phyloP scores from a whole-genome alignment of 2,888 invertebrate species.

The Charanyca ferruginea region DNA sequence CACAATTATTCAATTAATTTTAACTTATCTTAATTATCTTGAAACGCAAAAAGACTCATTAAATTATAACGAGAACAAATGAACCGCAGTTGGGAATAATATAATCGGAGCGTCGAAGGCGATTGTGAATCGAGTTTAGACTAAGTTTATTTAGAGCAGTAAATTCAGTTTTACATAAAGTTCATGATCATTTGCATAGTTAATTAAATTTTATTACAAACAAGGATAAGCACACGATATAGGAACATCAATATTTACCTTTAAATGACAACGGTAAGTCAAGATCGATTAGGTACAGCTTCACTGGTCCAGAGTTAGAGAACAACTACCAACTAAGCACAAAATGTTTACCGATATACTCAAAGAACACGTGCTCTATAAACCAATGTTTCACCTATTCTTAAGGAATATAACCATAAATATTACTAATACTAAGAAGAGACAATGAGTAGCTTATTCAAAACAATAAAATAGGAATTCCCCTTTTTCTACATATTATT shows the following conservation, averaged over 20 bases:
- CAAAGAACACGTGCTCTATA: slow-evolving; percentile 12
- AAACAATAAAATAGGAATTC: background rate
- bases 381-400: slow-evolving; percentile 26
- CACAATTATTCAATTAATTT: slow-evolving; percentile 58
- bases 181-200: background rate
- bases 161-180: too few species aligned
- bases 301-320: slow-evolving; percentile 3
- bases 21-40: slow-evolving; percentile 55
- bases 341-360: background rate
- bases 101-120: background rate
- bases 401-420: slow-evolving; percentile 1
- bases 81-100: background rate
- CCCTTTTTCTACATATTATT: slow-evolving; percentile 7
- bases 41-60: slow-evolving; percentile 40
- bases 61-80: slow-evolving; percentile 39
- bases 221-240: background rate
- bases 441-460: background rate
- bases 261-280: background rate
- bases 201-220: too few species aligned
- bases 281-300: background rate
- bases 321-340: slow-evolving; percentile 10
- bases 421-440: slow-evolving; percentile 6
- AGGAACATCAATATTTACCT: slow-evolving; percentile 26
- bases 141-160: background rate
- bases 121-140: background rate